Evolutionary conservation across 2,113 vertebrate genomes (phyloP), one percentile per base, ranked within the genome.

Genomic region (Brachyhypopomus gauderio): DNA sequence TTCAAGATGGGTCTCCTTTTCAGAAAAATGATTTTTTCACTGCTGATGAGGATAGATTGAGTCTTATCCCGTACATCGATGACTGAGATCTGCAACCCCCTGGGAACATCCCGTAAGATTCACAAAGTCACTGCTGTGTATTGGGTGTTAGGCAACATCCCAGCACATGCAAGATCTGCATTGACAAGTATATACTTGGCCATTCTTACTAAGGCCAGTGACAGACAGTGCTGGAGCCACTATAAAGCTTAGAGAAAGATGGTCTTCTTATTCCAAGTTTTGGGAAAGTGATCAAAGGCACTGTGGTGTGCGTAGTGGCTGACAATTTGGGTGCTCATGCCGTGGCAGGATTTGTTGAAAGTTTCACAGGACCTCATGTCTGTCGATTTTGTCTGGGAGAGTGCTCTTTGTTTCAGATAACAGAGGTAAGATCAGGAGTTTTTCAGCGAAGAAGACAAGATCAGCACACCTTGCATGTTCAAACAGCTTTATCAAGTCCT

Each of bases 181-280:
- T 3, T 56, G 55, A 56, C 55, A 56, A 56, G 55, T 56, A 56
- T 56, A 56, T 56, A 56, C 55, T 56, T 56, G 14, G 55, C 55
- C 55, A 56, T 56, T 56, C 55, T 56, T 12, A 5, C 4, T 56
- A 56, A 56, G 55, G 55, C 55, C 55, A 56, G 55, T 56, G 55
- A 56, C 72, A 75, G 56, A 56, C 55, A 56, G 55, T 56, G 55
- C 55, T 56, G 14, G 55, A 56, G 55, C 55, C 55, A 56, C 55
- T 75, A 22, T 75, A 75, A 75, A 75, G 72, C 72, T 60, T 74
- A 5, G 55, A 74, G 72, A 74, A 59, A 38, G 55, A 74, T 59
- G 72, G 55, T 59, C 72, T 59, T 36, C 59, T 75, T 75, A 36
- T 75, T 75, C 72, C 30, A 75, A 36, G 3, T 8, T 75, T 75